Conservation (phyloP, 2,113 vertebrate genomes). For the Onychostoma macrolepis region DNA sequence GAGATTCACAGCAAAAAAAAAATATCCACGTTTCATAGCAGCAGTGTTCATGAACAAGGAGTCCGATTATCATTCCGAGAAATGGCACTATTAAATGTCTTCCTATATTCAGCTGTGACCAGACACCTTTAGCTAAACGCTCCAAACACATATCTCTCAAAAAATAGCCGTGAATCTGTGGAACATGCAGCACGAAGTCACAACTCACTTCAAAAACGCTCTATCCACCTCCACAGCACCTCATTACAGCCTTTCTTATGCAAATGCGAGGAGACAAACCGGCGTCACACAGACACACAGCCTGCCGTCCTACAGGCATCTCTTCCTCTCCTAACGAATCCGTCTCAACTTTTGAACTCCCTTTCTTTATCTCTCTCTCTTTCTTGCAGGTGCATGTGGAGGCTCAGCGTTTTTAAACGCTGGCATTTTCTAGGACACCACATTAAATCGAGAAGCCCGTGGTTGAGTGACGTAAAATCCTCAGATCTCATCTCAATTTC, state of each 20-base stretch:
- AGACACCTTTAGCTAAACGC: slow-evolving; percentile 17
- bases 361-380: slow-evolving; percentile 38
- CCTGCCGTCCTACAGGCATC: slow-evolving; percentile 62
- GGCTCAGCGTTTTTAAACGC: slow-evolving; percentile 27
- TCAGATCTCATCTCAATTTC: slow-evolving; percentile 32
- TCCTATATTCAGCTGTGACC: slow-evolving; percentile 43
- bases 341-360: slow-evolving; percentile 52
- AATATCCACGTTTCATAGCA: background rate
- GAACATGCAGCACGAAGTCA: slow-evolving; percentile 16
- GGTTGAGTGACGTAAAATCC: slow-evolving; percentile 34
- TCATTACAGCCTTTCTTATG: slow-evolving; percentile 52
- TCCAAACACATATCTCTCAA: slow-evolving; percentile 23
- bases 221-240: slow-evolving; percentile 42
- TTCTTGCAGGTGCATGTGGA: slow-evolving; percentile 13
- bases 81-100: slow-evolving; percentile 15
- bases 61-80: slow-evolving; percentile 23
- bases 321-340: slow-evolving; percentile 57
- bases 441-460: slow-evolving; percentile 8
- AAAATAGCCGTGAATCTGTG: slow-evolving; percentile 30
- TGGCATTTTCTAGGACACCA: background rate
- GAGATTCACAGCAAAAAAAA: background rate
- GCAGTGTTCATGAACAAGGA: slow-evolving; percentile 15
- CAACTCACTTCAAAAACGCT: slow-evolving; percentile 41
- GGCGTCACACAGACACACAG: slow-evolving; percentile 44
- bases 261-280: slow-evolving; percentile 49